phyloP scores from a whole-genome alignment of 2,797 vertebrate genomes.

The Sus cebifrons region DNA sequence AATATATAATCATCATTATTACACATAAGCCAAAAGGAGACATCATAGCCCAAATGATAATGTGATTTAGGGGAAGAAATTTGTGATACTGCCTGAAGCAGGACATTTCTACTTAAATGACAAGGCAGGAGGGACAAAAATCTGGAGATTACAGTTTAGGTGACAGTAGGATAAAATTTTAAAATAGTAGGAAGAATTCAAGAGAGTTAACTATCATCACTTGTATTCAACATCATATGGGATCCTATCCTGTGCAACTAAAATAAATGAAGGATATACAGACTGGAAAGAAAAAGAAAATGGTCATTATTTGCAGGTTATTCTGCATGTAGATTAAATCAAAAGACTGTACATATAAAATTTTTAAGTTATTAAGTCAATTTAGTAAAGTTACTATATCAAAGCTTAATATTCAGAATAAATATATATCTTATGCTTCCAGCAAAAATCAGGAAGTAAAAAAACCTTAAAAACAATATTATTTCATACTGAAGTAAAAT shows the following conservation, averaged over 20 bases:
- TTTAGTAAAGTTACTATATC: neutral
- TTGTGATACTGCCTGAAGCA: neutral
- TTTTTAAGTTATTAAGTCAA: constrained; percentile 26
- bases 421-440: neutral
- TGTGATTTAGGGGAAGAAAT: neutral
- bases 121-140: neutral
- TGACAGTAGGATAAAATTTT: neutral
- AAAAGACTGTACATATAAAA: neutral
- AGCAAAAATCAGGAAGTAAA: constrained; percentile 30
- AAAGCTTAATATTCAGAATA: neutral
- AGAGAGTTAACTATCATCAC: neutral
- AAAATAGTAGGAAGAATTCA: neutral
- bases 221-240: neutral
- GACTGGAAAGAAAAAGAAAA: neutral
- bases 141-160: neutral
- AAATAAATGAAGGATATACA: constrained; percentile 36
- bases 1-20: constrained; percentile 32
- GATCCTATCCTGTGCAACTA: neutral
- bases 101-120: neutral
- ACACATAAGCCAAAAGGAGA: neutral
- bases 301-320: constrained; percentile 3
- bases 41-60: neutral
- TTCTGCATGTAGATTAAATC: neutral
- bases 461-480: neutral
- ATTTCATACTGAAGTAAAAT: constrained; percentile 36